Conservation (phyloP, 1,140 invertebrate species). For the Brachionus sp. region DNA sequence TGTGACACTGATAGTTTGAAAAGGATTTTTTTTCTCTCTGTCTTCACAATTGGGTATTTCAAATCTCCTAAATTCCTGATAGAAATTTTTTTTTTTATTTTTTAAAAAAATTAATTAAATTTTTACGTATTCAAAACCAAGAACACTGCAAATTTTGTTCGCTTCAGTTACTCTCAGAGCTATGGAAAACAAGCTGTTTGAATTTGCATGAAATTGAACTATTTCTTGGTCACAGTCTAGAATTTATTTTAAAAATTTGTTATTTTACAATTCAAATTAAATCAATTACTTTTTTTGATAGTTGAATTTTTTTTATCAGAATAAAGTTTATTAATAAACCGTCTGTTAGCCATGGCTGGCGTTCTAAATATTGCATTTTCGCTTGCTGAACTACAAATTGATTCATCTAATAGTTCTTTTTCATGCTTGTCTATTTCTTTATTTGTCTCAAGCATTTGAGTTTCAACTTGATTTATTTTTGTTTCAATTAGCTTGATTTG, state of each 20-base stretch:
- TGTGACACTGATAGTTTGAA: conserved; percentile 17
- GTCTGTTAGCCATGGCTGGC: background rate
- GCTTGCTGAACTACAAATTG: background rate
- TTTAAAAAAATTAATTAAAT: background rate
- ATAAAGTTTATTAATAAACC: conserved; percentile 23
- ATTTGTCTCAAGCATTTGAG: conserved; percentile 5
- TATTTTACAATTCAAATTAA: background rate
- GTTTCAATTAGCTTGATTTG: background rate
- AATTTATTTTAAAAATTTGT: background rate
- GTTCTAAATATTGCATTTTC: background rate
- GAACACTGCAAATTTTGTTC: conserved; percentile 21
- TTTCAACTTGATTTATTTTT: conserved; percentile 2
- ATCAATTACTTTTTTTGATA: background rate
- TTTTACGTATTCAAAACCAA: conserved; percentile 23
- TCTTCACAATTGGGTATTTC: background rate
- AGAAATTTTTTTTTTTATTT: background rate
- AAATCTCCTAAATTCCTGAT: conserved; percentile 24
- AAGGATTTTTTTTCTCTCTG: background rate
- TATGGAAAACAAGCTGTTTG: conserved; percentile 37
- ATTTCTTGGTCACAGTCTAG: background rate
- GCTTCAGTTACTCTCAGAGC: conserved; percentile 21
- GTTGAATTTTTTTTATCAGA: conserved; percentile 33
- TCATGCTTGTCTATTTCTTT: conserved; percentile 36
- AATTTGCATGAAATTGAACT: conserved; percentile 38
- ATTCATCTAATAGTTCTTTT: conserved; percentile 35